Conservation (phyloP, 2,797 vertebrate genomes). For the Pseudochromis fuscus region DNA sequence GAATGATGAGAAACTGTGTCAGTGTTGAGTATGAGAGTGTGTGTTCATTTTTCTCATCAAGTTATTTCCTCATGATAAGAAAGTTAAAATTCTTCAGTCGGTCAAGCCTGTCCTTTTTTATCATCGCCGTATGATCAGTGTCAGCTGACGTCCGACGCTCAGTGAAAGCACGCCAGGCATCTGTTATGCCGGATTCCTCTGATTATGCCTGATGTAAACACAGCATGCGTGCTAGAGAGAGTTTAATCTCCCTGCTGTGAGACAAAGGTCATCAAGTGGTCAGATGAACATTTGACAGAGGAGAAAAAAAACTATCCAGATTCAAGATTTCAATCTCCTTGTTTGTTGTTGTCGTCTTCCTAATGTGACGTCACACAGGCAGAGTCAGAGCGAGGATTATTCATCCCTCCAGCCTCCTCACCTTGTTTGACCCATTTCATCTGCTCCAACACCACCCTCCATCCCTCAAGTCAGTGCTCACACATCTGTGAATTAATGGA, state of each 20-base stretch:
- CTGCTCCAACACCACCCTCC: conserved; percentile 11
- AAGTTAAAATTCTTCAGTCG: neutral
- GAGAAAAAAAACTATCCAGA: too few relatives aligned
- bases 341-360: conserved; percentile 21
- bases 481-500: conserved; percentile 47
- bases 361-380: conserved; percentile 9
- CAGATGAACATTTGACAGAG: neutral
- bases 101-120: neutral
- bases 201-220: conserved; percentile 38
- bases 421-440: conserved; percentile 53
- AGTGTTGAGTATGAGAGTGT: too few relatives aligned
- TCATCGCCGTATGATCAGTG: conserved; percentile 4
- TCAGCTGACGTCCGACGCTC: conserved; percentile 16
- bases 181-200: conserved; percentile 32
- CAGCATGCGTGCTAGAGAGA: neutral
- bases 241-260: conserved; percentile 24
- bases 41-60: neutral
- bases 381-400: conserved; percentile 31
- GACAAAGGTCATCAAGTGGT: conserved; percentile 19
- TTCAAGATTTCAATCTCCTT: neutral
- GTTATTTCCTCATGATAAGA: neutral
- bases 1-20: too few relatives aligned
- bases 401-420: conserved; percentile 30
- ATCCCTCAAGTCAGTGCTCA: conserved; percentile 24
- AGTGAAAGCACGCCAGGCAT: conserved; percentile 9